Conservation (phyloP, 2,797 vertebrate genomes). For the Jordanella pulchra region DNA sequence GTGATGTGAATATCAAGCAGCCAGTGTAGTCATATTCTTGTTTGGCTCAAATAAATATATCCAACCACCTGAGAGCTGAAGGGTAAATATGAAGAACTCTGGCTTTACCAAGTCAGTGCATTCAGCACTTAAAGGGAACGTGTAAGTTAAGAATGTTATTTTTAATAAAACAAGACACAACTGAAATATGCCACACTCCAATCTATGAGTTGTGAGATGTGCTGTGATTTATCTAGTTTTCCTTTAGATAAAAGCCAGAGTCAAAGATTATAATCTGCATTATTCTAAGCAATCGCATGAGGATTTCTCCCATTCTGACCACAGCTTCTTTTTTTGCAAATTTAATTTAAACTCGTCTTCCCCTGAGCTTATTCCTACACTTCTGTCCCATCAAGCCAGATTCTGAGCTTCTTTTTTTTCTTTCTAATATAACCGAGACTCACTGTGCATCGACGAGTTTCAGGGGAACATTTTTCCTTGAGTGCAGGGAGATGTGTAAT, state of each 20-base stretch:
- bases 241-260: not conserved
- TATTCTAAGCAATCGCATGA: not conserved
- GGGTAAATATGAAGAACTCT: constrained; percentile 42
- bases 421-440: constrained; percentile 14
- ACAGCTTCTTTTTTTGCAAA: constrained; percentile 8
- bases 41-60: constrained; percentile 56
- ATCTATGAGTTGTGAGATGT: constrained; percentile 27
- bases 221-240: constrained; percentile 7
- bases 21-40: constrained; percentile 46
- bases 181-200: constrained; percentile 20
- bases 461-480: constrained; percentile 52
- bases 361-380: constrained; percentile 27
- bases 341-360: constrained; percentile 43
- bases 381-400: constrained; percentile 29
- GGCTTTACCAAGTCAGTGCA: constrained; percentile 55
- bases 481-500: constrained; percentile 57
- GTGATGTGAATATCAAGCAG: constrained; percentile 89
- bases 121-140: constrained; percentile 37
- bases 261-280: not conserved
- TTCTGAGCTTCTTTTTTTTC: constrained; percentile 25
- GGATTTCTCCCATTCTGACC: not conserved
- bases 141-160: constrained; percentile 37
- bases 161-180: constrained; percentile 33
- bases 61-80: constrained; percentile 58
- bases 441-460: constrained; percentile 43